Conservation (phyloP, 2,888 invertebrate genomes). For the Odontothrips loti region DNA sequence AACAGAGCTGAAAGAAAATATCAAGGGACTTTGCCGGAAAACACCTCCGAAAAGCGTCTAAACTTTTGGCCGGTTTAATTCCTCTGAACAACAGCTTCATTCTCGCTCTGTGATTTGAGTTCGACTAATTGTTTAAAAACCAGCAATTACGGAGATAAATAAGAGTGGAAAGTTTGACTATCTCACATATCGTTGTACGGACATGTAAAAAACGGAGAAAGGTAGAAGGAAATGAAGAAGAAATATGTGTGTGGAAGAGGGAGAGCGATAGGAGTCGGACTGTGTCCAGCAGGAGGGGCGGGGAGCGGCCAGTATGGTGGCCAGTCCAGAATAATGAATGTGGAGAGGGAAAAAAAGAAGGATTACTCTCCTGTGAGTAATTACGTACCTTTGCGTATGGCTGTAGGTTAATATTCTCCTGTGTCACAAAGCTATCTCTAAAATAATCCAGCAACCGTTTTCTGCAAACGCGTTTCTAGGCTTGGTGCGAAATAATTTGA, state of each 20-base stretch:
- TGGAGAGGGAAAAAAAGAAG: background rate
- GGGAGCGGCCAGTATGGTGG: background rate
- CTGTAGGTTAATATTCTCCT: background rate
- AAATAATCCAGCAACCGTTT: background rate
- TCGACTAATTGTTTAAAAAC: no score
- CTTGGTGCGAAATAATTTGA: background rate
- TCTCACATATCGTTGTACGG: no score
- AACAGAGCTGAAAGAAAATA: no score
- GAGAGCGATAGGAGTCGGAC: background rate
- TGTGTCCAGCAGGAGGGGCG: background rate
- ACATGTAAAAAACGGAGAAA: no score
- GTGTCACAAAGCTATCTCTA: conserved; percentile 2
- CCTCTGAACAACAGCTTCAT: no score
- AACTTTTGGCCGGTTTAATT: no score
- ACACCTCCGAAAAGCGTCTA: no score
- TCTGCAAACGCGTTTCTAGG: no score
- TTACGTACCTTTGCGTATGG: background rate
- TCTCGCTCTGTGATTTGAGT: no score
- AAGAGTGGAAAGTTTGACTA: no score
- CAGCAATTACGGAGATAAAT: no score
- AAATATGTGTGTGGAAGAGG: background rate
- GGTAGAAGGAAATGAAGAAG: background rate
- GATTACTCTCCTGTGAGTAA: conserved; percentile 22
- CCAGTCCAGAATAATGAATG: conserved; percentile 24
- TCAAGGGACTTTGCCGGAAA: no score